These are phyloP conservation scores for Thamnophis elegans DNA, from an alignment of 2,797 vertebrate genomes.

Conservation along the genomic window DNA sequence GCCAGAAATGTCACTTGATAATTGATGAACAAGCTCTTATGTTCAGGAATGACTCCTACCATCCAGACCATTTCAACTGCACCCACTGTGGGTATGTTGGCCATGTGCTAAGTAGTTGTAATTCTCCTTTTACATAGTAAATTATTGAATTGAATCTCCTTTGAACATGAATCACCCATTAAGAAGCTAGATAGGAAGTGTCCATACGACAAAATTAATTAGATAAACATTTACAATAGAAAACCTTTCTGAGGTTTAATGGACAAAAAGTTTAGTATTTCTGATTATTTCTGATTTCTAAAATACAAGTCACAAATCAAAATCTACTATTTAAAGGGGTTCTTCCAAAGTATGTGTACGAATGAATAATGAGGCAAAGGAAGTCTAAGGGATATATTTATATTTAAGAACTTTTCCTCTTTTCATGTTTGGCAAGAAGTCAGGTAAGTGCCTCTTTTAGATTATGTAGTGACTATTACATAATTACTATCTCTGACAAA, in stretches of 20 bases:
- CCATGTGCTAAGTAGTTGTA: not conserved
- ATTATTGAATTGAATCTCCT: not conserved
- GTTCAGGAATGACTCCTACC: slow-evolving; percentile 75
- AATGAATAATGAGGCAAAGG: not conserved
- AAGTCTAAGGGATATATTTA: not conserved
- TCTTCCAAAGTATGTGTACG: not conserved
- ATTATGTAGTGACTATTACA: not conserved
- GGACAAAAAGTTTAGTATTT: slow-evolving; percentile 8
- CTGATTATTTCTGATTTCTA: not conserved
- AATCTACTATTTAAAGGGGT: not conserved
- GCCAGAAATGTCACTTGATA: slow-evolving; percentile 75
- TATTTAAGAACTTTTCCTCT: not conserved
- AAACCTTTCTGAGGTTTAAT: not conserved
- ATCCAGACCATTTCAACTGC: slow-evolving; percentile 77
- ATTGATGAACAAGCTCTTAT: slow-evolving; percentile 77
- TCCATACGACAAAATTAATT: not conserved
- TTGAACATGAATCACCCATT: slow-evolving; percentile 5
- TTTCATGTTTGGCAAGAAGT: not conserved
- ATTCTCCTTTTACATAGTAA: not conserved
- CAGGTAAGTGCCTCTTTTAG: not conserved
- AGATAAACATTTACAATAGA: not conserved
- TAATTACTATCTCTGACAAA: not conserved
- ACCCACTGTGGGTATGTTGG: slow-evolving; percentile 74
- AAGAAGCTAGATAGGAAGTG: not conserved
- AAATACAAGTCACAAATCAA: not conserved